phyloP scores from a whole-genome alignment of 1,140 invertebrate genomes.

The Sarcophaga bullata region DNA sequence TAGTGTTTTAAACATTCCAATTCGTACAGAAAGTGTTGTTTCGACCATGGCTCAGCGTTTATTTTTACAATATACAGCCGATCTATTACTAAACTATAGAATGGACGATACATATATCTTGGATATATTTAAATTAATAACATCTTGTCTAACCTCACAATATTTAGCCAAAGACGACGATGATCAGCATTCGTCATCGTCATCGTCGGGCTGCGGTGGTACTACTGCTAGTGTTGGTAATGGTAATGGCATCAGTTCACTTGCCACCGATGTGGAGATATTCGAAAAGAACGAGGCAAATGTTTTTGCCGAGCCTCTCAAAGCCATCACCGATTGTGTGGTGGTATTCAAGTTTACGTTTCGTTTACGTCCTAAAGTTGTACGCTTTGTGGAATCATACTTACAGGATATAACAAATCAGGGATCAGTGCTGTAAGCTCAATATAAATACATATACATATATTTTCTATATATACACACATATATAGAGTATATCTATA shows the following conservation, averaged over 20 bases:
- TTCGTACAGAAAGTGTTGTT: slow-evolving; percentile 43
- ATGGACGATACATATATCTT: slow-evolving; percentile 44
- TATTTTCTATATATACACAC: background rate
- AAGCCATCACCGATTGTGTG: slow-evolving; percentile 42
- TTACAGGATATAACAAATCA: slow-evolving; percentile 20
- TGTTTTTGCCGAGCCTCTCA: slow-evolving; percentile 54
- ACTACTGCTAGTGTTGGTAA: background rate
- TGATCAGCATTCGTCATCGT: background rate
- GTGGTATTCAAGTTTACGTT: slow-evolving; percentile 43
- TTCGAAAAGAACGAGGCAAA: slow-evolving; percentile 61
- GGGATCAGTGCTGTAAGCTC: slow-evolving; percentile 20
- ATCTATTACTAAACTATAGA: slow-evolving; percentile 31
- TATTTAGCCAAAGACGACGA: slow-evolving; percentile 16
- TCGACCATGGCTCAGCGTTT: slow-evolving; percentile 46
- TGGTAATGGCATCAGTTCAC: background rate
- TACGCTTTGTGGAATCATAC: slow-evolving; percentile 24
- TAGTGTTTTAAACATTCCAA: background rate
- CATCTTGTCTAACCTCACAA: slow-evolving; percentile 46
- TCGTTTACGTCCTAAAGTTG: slow-evolving; percentile 36
- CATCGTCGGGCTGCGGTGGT: background rate
- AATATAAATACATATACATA: background rate
- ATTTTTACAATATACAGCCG: slow-evolving; percentile 46
- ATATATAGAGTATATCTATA: too few relatives aligned
- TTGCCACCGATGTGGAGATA: slow-evolving; percentile 49
- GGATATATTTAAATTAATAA: slow-evolving; percentile 50